A percentile compares a stretch with the other conserved stretches of the same genome.
Conservation (phyloP, 2,113 vertebrate genomes). For the Egretta garzetta region DNA sequence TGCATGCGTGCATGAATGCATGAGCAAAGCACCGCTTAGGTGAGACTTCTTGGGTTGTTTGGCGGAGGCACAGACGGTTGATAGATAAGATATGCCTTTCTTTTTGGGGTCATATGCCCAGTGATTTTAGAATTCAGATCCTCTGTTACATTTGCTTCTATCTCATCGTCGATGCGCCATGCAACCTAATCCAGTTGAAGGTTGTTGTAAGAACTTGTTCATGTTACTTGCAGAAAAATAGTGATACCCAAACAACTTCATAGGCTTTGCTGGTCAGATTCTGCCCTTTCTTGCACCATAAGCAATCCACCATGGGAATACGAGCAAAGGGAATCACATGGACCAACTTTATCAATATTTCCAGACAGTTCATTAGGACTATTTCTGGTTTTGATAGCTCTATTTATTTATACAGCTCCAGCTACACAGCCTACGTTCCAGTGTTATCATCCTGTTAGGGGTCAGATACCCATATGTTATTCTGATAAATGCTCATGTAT, state of each 20-base stretch:
- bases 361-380: neutral
- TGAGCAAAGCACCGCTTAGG: neutral
- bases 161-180: neutral
- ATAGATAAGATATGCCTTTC: neutral
- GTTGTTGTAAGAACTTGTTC: neutral
- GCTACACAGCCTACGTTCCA: neutral
- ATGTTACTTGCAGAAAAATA: neutral
- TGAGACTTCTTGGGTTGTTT: neutral
- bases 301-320: neutral
- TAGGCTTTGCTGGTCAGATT: neutral
- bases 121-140: slow-evolving; percentile 18
- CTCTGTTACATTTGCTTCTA: neutral
- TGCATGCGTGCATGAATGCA: slow-evolving; percentile 38
- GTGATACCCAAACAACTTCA: neutral
- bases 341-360: neutral
- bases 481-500: neutral
- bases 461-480: neutral
- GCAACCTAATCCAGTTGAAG: neutral
- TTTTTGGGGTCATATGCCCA: neutral
- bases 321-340: neutral
- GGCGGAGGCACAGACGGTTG: neutral
- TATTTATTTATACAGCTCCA: neutral
- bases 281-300: neutral
- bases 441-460: neutral
- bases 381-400: neutral